Conservation (phyloP, 2,888 invertebrate genomes). For the Xanthia togata region DNA sequence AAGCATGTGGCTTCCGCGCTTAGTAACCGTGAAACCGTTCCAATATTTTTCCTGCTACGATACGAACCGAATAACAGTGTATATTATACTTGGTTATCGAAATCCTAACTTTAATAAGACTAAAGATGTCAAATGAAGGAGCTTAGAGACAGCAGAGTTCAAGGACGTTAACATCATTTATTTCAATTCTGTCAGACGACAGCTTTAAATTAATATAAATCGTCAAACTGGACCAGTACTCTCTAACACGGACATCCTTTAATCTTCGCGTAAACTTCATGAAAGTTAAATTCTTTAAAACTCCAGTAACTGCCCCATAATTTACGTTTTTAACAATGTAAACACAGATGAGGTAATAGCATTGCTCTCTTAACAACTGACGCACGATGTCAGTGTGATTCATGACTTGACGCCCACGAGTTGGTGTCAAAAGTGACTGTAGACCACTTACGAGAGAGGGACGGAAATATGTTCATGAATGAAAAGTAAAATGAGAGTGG, state of each 20-base stretch:
- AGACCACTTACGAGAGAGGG: conserved; percentile 10
- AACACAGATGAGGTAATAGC: conserved; percentile 46
- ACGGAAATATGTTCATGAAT: conserved; percentile 42
- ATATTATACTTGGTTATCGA: not conserved
- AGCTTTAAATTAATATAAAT: conserved; percentile 37
- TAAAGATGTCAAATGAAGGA: conserved; percentile 9
- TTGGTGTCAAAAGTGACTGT: conserved; percentile 53
- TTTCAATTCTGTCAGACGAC: conserved; percentile 16
- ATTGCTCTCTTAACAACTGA: conserved; percentile 49
- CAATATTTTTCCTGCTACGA: conserved; percentile 15
- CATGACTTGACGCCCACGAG: conserved; percentile 61
- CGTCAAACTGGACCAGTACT: not conserved
- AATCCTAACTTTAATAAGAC: not conserved
- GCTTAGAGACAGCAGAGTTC: not conserved
- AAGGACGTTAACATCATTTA: conserved; percentile 21
- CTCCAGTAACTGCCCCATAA: not conserved
- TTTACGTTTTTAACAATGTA: conserved; percentile 34
- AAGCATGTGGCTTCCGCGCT: not conserved
- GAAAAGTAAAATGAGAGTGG: conserved; percentile 9
- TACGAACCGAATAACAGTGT: not conserved
- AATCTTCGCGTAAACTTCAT: conserved; percentile 11
- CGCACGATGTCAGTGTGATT: conserved; percentile 63
- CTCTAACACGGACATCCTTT: conserved; percentile 3
- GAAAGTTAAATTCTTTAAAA: conserved; percentile 2
- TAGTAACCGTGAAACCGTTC: not conserved